Conservation (phyloP, 1,140 invertebrate species). For the Andricus grossulariae region DNA sequence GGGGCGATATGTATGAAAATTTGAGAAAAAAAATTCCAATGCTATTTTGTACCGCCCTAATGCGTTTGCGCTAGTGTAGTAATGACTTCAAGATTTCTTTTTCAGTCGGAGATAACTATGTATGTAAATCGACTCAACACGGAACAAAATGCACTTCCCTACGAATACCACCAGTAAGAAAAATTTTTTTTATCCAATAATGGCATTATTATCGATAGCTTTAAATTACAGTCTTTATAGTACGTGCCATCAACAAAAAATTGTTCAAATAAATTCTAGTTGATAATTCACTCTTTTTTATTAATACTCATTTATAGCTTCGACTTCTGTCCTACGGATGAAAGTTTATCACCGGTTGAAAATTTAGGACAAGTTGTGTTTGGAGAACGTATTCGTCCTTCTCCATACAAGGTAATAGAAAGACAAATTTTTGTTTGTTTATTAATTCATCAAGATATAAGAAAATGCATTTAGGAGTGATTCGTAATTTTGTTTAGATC, state of each 20-base stretch:
- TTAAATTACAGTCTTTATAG: neutral
- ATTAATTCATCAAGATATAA: neutral
- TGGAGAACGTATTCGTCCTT: slow-evolving; percentile 96
- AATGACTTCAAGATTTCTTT: slow-evolving; percentile 50
- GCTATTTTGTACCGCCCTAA: no score
- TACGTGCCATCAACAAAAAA: neutral
- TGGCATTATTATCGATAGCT: slow-evolving; percentile 57
- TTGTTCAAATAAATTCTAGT: neutral
- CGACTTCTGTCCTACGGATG: slow-evolving; percentile 90
- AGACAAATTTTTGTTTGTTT: neutral
- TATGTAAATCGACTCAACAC: slow-evolving; percentile 98
- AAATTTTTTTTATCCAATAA: slow-evolving; percentile 44
- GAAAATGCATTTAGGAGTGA: neutral
- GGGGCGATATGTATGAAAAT: no score
- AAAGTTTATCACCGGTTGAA: slow-evolving; percentile 92
- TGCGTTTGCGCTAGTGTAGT: neutral
- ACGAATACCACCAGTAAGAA: slow-evolving; percentile 93
- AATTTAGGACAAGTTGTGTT: slow-evolving; percentile 99
- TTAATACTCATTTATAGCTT: slow-evolving; percentile 76
- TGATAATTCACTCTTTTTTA: slow-evolving; percentile 3
- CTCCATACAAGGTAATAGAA: slow-evolving; percentile 85
- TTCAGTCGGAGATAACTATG: slow-evolving; percentile 88
- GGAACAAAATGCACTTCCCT: slow-evolving; percentile 97
- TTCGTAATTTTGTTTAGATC: slow-evolving; percentile 61
- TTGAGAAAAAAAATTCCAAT: no score